Base-by-base conservation (phyloP, 2,797 vertebrate species). In the Peromyscus eremicus region DNA sequence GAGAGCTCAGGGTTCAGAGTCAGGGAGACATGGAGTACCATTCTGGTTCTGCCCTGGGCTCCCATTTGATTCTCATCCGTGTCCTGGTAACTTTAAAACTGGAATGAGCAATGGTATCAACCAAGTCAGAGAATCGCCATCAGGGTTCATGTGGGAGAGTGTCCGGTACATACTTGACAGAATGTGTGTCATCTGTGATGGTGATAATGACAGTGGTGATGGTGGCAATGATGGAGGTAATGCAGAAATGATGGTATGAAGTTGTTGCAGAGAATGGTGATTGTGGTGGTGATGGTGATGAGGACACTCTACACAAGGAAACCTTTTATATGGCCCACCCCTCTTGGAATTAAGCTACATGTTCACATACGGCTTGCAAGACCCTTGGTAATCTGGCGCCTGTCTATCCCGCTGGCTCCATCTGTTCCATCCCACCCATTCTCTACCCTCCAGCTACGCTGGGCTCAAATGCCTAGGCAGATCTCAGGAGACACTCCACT, bases 291-390 rank as follows among this genome's bases (percentile, higher is more conserved):
- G 32, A 57, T 80, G 76, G 75, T 55, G 79, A n/a, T 52, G 64
- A 70, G 29, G 64, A 34, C 6, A 55, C 23, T 55, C 84, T 71
- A 52, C 49, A 57, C n/a, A 13, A 19, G 49, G 68, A 62, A n/a
- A 9, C 17, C 77, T 46, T 76, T 40, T 46, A 2, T 1, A 46
- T 34, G 40, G 3, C 9, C 60, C 73, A 11, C 0, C 14, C 6
- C 14, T 40, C 90, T 46, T 21, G 23, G 55, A 0, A 66, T 60
- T 40, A 64, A 77, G 17, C n/a, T 43, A 37, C 40, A 25, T 17
- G 10, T 25, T 34, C 25, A 5, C 13, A 81, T 0, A 0, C 19
- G 25, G 37, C 34, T 19, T 37, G 2, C 12, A 46, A 40, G 62
- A 11, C 27, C 43, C 4, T 6, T 27, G 12, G 4, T 3, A 14